Base-by-base conservation (phyloP, 64 coral and sea anemone genomes). In the Hydrozoanthus tunicans region DNA sequence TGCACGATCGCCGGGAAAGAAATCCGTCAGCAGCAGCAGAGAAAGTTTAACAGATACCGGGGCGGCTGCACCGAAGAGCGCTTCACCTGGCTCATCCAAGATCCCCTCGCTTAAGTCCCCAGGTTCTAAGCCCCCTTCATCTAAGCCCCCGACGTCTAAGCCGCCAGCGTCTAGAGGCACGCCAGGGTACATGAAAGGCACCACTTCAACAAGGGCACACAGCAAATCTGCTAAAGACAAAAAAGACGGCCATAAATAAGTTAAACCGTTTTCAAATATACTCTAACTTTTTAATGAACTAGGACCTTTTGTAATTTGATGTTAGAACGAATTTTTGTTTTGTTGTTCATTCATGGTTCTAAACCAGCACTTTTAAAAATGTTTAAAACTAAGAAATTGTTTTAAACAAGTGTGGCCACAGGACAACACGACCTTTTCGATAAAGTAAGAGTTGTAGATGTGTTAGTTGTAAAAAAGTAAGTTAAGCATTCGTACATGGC, bases 1-100 rank as follows among this genome's bases (percentile, higher is more conserved):
- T 12, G 69, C 84, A 10, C 73, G 43, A 14, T 58, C 84, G 6
- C 68, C 68, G 24, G 74, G 66, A 58, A 86, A 73, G 66, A 86
- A 88, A 60, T 59, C 69, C 20, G 55, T 59, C 84, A 75, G 84
- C 66, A 88, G 67, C 84, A 88, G 84, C 23, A 74, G 67, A 88
- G 84, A 88, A 59, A 88, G 67, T 9, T 88, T 88, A 20, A 88
- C 84, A 43, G 84, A 88, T 13, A 10, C 56, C 15, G 84, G 69
- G 51, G n/a, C 69, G 17, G 8, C 72, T 10, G 52, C 83, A 3
- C 23, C 65, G 3, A 86, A 55, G 59, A 58, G 84, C 8, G 17
- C 84, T 13, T 74, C 84, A 6, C 68, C 84, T 58, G 84, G 68
- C 6, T 24, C 68, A 75, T 88, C 84, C 9, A 88, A 73, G 7